phyloP scores from a whole-genome alignment of 2,888 invertebrate species.

The Terebella lapidaria region DNA sequence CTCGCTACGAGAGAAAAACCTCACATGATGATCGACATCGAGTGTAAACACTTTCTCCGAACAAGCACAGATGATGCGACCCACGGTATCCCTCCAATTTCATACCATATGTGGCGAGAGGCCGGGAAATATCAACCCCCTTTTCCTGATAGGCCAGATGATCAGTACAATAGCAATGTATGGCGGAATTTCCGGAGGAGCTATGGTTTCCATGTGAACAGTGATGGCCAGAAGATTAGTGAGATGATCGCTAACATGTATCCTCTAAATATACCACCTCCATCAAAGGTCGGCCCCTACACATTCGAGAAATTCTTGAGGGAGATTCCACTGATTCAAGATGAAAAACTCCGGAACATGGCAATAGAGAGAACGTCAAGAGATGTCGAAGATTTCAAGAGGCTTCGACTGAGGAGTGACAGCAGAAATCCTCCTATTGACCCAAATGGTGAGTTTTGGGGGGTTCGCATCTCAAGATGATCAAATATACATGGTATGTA shows the following conservation, averaged over 20 bases:
- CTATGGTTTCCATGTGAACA: conserved; percentile 36
- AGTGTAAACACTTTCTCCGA: conserved; percentile 45
- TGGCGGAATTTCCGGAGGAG: conserved; percentile 50
- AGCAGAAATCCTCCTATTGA: conserved; percentile 49
- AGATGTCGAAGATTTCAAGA: conserved; percentile 39
- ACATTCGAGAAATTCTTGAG: conserved; percentile 46
- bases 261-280: conserved; percentile 48
- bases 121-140: conserved; percentile 48
- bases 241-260: conserved; percentile 50
- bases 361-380: conserved; percentile 37
- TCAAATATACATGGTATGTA: no score
- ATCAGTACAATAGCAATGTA: conserved; percentile 47
- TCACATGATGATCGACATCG: conserved; percentile 40
- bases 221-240: conserved; percentile 39
- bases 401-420: conserved; percentile 37
- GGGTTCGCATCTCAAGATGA: no score
- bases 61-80: conserved; percentile 8
- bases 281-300: conserved; percentile 43
- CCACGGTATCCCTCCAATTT: conserved; percentile 11
- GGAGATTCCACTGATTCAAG: conserved; percentile 42
- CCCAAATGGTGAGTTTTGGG: conserved; percentile 35
- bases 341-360: conserved; percentile 35
- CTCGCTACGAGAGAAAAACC: conserved; percentile 33
- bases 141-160: conserved; percentile 35
- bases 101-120: conserved; percentile 47